Evolutionary conservation across 2,797 vertebrate species (phyloP), one percentile per base, ranked within the genome.

Genomic region (Eurystomus glaucurus): DNA sequence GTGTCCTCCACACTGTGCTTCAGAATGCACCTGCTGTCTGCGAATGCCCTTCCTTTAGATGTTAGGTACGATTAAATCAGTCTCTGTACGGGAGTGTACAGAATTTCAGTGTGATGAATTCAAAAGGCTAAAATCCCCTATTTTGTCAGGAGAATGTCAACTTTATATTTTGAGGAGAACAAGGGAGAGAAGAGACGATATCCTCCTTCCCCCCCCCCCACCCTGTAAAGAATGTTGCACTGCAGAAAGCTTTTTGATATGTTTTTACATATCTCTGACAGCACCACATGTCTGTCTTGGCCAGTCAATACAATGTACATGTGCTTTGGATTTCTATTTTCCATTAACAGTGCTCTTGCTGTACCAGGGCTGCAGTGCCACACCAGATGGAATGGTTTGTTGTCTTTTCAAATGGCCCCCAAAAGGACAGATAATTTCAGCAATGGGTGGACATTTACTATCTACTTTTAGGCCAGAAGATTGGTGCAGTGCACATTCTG

Each of bases 51-150:
- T 91, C 64, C 66, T 55, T 75, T 68, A 88, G 77, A 69, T 26
- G 31, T 45, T 50, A 68, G 37, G 23, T 60, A 15, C 71, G 68
- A 21, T 37, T 62, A 82, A 85, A 62, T 74, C 84, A 39, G 57
- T 14, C 43, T 14, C 35, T 80, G 22, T 6, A 29, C 0, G 0
- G 22, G 28, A 6, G 2, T 6, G 35, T 2, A 6, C 29, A 60
- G 66, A 87, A 85, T 85, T 79, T 77, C 81, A 91, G 1, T 3
- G n/a, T 52, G 66, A 33, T 71, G 37, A 41, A 58, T 9, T 50
- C 48, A 51, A 74, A 77, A 60, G 37, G 54, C 39, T 74, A 21
- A 92, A 82, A 64, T 31, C 41, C 26, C 23, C 61, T 72, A 10
- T 54, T 87, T 86, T 90, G 52, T 43, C 39, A 80, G 66, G 29